These are phyloP conservation scores for Entosphenus tridentatus DNA, from an alignment of 2,113 vertebrate species.

Conservation along the genomic window DNA sequence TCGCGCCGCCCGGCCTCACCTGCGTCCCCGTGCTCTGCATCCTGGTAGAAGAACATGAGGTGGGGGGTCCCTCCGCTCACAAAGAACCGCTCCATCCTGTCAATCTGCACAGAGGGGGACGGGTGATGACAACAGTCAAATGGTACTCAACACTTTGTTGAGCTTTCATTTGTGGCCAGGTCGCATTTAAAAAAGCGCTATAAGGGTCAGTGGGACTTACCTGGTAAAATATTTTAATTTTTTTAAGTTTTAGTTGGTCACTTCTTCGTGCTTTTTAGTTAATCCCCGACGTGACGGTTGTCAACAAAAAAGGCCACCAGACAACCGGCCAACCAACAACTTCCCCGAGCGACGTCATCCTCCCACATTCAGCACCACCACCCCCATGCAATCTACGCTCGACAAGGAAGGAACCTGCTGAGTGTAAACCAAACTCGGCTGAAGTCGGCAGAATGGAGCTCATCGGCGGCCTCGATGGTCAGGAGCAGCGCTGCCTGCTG, in stretches of 20 bases:
- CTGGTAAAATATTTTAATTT: background rate
- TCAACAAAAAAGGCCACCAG: no score
- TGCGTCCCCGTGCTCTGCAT: slow-evolving; percentile 29
- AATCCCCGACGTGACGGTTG: no score
- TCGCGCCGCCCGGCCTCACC: slow-evolving; percentile 20
- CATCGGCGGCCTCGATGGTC: no score
- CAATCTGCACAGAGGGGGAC: slow-evolving; percentile 27
- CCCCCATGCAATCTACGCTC: no score
- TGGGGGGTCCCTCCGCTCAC: slow-evolving; percentile 33
- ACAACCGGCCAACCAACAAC: no score
- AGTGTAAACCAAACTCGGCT: no score
- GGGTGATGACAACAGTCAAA: slow-evolving; percentile 1
- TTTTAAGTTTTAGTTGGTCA: background rate
- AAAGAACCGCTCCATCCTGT: slow-evolving; percentile 63
- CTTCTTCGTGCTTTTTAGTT: background rate
- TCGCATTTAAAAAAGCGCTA: background rate
- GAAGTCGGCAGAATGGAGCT: no score
- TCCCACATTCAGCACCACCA: no score
- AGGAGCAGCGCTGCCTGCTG: no score
- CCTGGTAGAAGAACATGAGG: slow-evolving; percentile 72
- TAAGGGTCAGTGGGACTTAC: background rate
- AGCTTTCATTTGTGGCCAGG: background rate
- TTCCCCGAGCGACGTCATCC: no score
- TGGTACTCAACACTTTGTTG: background rate
- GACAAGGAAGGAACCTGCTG: no score